Evolutionary conservation across 2,797 vertebrate genomes (phyloP).

Genomic region (Sebastes iracundus): DNA sequence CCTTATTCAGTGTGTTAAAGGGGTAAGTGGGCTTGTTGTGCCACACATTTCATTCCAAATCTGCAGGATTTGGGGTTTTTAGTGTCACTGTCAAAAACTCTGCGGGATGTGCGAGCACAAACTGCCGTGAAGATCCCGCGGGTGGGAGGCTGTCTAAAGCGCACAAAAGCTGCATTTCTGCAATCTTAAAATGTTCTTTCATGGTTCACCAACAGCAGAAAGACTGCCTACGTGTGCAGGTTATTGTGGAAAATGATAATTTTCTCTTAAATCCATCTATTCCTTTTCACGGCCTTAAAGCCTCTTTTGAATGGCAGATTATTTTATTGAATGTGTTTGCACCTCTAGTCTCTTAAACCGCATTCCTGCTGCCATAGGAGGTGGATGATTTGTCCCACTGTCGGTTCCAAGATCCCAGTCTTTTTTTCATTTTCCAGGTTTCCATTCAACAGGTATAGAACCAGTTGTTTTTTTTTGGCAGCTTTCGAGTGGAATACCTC

Average conservation of each 20-base stretch:
- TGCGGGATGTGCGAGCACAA: constrained; percentile 24
- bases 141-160: constrained; percentile 19
- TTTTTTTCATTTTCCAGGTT: constrained; percentile 42
- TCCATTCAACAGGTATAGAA: constrained; percentile 51
- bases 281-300: constrained; percentile 26
- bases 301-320: constrained; percentile 42
- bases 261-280: constrained; percentile 26
- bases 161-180: constrained; percentile 45
- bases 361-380: constrained; percentile 55
- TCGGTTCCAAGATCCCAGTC: constrained; percentile 31
- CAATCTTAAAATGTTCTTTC: constrained; percentile 27
- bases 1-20: neutral
- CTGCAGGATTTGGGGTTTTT: constrained; percentile 39
- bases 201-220: constrained; percentile 26
- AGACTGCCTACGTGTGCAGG: neutral
- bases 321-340: constrained; percentile 59
- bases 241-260: constrained; percentile 39
- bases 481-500: constrained; percentile 8
- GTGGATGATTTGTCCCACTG: constrained; percentile 53
- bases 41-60: constrained; percentile 31
- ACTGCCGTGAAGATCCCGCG: constrained; percentile 1
- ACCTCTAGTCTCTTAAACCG: constrained; percentile 38
- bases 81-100: constrained; percentile 38
- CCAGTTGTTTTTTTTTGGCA: constrained; percentile 15
- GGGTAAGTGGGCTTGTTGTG: constrained; percentile 9